Conservation (phyloP, 2,888 invertebrate genomes). For the Caenorhabditis afra region DNA sequence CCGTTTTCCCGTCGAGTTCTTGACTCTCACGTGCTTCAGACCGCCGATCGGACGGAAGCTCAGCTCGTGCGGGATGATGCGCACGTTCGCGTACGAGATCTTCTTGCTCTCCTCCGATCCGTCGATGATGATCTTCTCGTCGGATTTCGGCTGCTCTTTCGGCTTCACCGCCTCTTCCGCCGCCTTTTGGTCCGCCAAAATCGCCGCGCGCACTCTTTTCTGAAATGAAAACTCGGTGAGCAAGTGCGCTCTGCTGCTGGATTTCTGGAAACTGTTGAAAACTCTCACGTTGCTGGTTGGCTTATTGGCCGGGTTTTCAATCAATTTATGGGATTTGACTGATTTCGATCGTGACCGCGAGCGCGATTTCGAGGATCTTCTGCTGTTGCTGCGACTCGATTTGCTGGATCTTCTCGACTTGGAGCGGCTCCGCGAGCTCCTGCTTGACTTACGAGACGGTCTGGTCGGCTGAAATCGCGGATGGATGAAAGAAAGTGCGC, state of each 20-base stretch:
- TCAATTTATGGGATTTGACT: slow-evolving; percentile 13
- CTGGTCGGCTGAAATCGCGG: slow-evolving; percentile 4
- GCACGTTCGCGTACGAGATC: slow-evolving; percentile 47
- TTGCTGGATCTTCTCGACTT: slow-evolving; percentile 7
- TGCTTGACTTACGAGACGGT: slow-evolving; percentile 5
- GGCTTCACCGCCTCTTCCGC: slow-evolving; percentile 29
- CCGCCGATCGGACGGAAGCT: slow-evolving; percentile 52
- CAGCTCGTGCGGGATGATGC: slow-evolving; percentile 49
- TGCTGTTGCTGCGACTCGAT: slow-evolving; percentile 14
- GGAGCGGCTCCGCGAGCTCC: neutral
- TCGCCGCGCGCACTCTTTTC: slow-evolving; percentile 40
- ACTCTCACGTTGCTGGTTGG: slow-evolving; percentile 11
- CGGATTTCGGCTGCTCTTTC: neutral
- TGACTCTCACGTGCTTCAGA: slow-evolving; percentile 36
- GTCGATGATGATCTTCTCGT: neutral
- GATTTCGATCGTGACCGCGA: slow-evolving; percentile 20
- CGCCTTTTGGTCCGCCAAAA: slow-evolving; percentile 46
- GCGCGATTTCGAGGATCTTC: slow-evolving; percentile 7
- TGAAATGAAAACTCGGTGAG: slow-evolving; percentile 2
- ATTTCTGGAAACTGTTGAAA: too few species aligned
- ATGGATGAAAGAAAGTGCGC: neutral
- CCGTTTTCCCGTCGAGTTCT: slow-evolving; percentile 47
- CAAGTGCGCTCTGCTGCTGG: too few species aligned
- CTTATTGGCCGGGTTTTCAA: slow-evolving; percentile 6
- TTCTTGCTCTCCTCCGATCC: neutral